Conservation (phyloP, 2,888 invertebrate species). For the Hemaris fuciformis region DNA sequence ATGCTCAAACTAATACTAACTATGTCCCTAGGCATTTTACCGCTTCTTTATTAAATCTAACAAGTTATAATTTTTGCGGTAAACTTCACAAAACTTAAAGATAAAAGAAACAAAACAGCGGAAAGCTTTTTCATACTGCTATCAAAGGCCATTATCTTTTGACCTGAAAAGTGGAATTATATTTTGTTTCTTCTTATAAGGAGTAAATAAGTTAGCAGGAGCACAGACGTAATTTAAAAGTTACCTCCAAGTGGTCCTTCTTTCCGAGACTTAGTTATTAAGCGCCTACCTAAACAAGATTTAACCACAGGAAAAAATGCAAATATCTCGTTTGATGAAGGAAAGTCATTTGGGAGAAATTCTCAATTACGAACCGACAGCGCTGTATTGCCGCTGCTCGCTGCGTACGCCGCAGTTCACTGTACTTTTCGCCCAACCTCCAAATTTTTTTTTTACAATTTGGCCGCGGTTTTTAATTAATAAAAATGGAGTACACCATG, state of each 20-base stretch:
- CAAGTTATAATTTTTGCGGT: constrained; percentile 78
- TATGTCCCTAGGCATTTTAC: constrained; percentile 71
- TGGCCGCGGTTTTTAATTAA: constrained; percentile 50
- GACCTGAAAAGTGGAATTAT: constrained; percentile 79
- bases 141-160: constrained; percentile 79
- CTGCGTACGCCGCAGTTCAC: background rate
- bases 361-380: constrained; percentile 11
- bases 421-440: background rate
- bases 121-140: constrained; percentile 79
- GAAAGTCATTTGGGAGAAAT: constrained; percentile 31
- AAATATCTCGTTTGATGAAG: constrained; percentile 45
- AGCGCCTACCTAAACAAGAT: constrained; percentile 51
- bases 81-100: constrained; percentile 72
- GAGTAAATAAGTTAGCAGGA: constrained; percentile 74
- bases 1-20: constrained; percentile 61
- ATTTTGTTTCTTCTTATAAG: constrained; percentile 77
- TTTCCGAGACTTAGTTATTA: constrained; percentile 50
- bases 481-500: constrained; percentile 48
- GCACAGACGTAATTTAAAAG: constrained; percentile 75
- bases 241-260: constrained; percentile 61
- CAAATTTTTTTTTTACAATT: constrained; percentile 31
- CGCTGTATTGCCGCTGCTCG: background rate
- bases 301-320: constrained; percentile 46
- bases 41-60: constrained; percentile 76
- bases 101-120: constrained; percentile 80